A percentile compares a stretch with the other conserved stretches of the same genome.
phyloP scores from a whole-genome alignment of 2,888 invertebrate species.

The Tipula vernalis region DNA sequence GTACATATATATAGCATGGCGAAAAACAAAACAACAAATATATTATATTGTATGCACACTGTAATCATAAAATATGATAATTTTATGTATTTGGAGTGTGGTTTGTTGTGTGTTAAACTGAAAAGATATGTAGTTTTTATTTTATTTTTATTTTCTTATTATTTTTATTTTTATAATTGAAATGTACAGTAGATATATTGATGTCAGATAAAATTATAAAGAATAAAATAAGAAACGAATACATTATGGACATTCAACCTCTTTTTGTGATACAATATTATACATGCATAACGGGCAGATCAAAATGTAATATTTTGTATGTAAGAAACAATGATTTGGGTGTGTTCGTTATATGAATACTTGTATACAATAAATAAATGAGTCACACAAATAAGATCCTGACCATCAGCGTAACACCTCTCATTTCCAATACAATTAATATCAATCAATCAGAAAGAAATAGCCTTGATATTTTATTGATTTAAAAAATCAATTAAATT shows the following conservation, averaged over 20 bases:
- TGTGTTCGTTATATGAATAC: not conserved
- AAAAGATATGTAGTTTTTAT: not conserved
- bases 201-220: conserved; percentile 4
- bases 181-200: conserved; percentile 4
- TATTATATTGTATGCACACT: not conserved
- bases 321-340: not conserved
- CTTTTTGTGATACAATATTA: not conserved
- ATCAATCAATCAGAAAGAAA: not conserved
- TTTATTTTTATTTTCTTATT: not conserved
- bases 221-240: not conserved
- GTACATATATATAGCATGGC: not conserved
- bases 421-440: not conserved
- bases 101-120: not conserved
- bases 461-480: not conserved
- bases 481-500: not conserved
- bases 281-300: not conserved
- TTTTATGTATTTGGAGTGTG: conserved; percentile 4
- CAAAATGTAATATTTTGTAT: not conserved
- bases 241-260: not conserved
- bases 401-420: not conserved
- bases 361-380: not conserved
- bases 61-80: conserved; percentile 4
- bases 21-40: not conserved
- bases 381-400: not conserved
- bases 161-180: not conserved